Evolutionary conservation across 1,140 invertebrate genomes (phyloP), one percentile per base, ranked within the genome.

Genomic region (Drosophila sulfurigaster): DNA sequence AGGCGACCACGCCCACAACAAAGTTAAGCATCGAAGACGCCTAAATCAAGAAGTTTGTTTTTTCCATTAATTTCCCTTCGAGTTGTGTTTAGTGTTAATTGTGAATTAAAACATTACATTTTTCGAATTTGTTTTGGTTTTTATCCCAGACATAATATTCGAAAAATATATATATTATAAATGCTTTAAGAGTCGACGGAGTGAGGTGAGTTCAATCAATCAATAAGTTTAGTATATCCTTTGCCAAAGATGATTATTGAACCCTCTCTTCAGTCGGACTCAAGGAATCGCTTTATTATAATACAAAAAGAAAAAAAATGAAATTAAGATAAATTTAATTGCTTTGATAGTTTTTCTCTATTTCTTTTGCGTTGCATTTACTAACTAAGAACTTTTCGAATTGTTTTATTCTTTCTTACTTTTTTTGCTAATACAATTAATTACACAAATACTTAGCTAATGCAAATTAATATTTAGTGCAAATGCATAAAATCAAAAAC

Each of bases 391-490:
- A 65, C 28, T 70, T 59, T 87, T 30, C 32, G 8, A 32, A 35
- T 63, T 72, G 30, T 57, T 71, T 69, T 52, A 51, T 67, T 3
- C 25, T 56, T 43, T 70, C 16, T 30, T 30, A 59, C 49, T 59
- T 46, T 78, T 78, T 88, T 59, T 67, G 78, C 70, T 81, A 66
- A 71, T 73, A 68, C 63, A 73, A 60, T 59, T 86, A 72, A 81
- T 75, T 57, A 86, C 79, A 87, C 79, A 73, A 87, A 73, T 82
- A 89, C 60, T 83, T 89, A 87, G 85, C 83, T 83, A 88, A 88
- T 87, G 81, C 85, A 73, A 25, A 80, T 72, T 75, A 60, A 82
- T 79, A 87, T 32, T 82, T 87, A 87, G 83, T 79, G 82, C 83
- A 87, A 87, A 87, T 82, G 82, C 82, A 87, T 73, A 76, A 87